Conservation (phyloP, 2,888 invertebrate species). For the Acanthosepion esculentum region DNA sequence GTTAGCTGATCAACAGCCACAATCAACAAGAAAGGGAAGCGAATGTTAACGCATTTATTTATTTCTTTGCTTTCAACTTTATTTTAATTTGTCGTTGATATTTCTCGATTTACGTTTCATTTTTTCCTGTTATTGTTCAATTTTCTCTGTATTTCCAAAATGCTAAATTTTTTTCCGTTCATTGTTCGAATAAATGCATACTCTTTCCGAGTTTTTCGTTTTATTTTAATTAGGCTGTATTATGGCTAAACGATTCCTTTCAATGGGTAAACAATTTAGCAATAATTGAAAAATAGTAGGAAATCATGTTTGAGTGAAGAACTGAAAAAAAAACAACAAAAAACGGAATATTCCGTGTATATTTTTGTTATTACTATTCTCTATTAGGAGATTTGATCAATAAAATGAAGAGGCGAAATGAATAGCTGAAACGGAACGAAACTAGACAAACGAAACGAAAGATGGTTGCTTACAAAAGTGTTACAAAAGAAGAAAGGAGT, state of each 20-base stretch:
- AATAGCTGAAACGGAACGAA: not conserved
- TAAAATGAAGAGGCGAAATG: not conserved
- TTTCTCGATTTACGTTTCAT: too few species aligned
- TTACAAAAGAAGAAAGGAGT: not conserved
- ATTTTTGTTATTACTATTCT: not conserved
- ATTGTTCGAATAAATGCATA: not conserved
- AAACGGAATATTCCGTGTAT: too few species aligned
- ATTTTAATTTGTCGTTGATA: too few species aligned
- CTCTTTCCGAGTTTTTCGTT: not conserved
- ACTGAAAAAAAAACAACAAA: too few species aligned
- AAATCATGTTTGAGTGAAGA: not conserved
- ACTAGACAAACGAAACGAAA: not conserved
- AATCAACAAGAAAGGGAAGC: not conserved
- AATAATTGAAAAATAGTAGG: not conserved
- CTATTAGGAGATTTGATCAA: not conserved
- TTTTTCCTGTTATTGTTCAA: too few species aligned
- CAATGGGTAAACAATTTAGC: not conserved
- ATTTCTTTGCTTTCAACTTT: too few species aligned
- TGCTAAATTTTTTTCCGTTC: not conserved
- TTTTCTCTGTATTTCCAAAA: too few species aligned
- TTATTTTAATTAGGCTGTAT: constrained; percentile 20
- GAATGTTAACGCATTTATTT: too few species aligned
- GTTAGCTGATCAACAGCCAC: not conserved
- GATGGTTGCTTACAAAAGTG: not conserved
- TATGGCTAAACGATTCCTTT: constrained; percentile 20